Conservation (phyloP, 37 sponge, comb jelly and placozoan genomes). For the Diacarnus erythraeanus region DNA sequence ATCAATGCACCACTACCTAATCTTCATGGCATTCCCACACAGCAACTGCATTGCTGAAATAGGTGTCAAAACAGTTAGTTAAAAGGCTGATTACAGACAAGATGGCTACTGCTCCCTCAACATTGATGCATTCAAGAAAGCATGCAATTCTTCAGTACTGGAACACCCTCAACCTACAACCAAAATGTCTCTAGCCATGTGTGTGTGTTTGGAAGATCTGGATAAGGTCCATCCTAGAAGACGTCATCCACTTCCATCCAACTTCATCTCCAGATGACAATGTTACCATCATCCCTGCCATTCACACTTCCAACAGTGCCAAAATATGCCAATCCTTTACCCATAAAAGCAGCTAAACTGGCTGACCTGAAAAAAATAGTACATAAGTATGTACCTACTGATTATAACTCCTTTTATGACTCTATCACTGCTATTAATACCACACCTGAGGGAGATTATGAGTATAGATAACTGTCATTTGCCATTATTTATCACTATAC, state of each 20-base stretch:
- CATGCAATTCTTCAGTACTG: constrained; percentile 6
- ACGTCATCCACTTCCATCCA: neutral
- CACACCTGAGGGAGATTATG: too few relatives aligned
- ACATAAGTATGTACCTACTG: too few relatives aligned
- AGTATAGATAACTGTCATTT: too few relatives aligned
- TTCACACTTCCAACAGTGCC: too few relatives aligned
- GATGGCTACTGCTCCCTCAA: neutral
- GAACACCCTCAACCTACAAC: too few relatives aligned
- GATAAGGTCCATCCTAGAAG: neutral
- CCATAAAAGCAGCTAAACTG: too few relatives aligned
- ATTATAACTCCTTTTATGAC: too few relatives aligned
- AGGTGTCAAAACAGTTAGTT: constrained; percentile 30
- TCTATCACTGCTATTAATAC: too few relatives aligned
- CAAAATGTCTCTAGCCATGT: constrained; percentile 16
- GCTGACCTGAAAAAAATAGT: too few relatives aligned
- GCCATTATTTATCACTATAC: too few relatives aligned
- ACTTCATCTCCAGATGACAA: neutral
- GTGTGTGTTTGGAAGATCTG: neutral
- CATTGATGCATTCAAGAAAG: constrained; percentile 9
- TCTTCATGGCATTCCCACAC: neutral
- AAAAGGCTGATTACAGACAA: neutral
- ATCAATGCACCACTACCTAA: constrained; percentile 9
- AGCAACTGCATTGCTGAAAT: constrained; percentile 20
- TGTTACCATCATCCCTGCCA: too few relatives aligned
- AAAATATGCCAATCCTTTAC: too few relatives aligned